Percentiles rank a stretch among this genome's conserved stretches.
These are phyloP conservation scores for Ciconia nigra DNA, from an alignment of 2,797 vertebrate genomes.

Conservation along the genomic window DNA sequence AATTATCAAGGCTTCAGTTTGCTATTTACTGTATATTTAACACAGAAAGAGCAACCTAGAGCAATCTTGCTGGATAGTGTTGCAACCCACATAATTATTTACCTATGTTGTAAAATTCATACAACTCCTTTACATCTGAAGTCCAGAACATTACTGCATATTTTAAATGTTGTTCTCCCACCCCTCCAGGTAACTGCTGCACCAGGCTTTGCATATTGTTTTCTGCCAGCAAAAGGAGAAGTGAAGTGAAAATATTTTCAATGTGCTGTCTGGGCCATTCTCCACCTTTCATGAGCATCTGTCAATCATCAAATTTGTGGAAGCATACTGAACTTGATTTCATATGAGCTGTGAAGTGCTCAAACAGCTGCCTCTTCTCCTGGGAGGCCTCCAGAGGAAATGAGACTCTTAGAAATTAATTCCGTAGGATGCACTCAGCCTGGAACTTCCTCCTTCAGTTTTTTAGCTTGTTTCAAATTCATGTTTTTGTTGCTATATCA, in stretches of 20 bases:
- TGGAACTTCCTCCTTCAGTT: slow-evolving; percentile 18
- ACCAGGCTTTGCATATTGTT: neutral
- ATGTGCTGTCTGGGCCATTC: neutral
- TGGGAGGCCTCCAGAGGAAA: slow-evolving; percentile 52
- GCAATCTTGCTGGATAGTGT: neutral
- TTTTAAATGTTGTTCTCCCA: neutral
- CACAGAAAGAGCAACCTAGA: neutral
- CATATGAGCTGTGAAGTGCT: neutral
- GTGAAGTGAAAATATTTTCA: neutral
- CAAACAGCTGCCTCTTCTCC: slow-evolving; percentile 46
- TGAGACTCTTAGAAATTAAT: slow-evolving; percentile 28
- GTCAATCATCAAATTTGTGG: neutral
- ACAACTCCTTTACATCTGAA: neutral
- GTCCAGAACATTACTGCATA: neutral
- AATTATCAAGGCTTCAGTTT: neutral
- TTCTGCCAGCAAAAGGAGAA: neutral
- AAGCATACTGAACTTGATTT: slow-evolving; percentile 19
- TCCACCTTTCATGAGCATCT: slow-evolving; percentile 11
- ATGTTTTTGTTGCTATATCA: slow-evolving; percentile 23
- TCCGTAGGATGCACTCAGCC: neutral
- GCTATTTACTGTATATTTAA: neutral
- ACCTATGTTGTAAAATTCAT: neutral
- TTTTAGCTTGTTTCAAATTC: neutral
- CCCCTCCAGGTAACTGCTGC: neutral
- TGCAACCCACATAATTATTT: neutral